These are phyloP conservation scores for Stramonita haemastoma DNA, from an alignment of 2,888 invertebrate genomes.

Conservation along the genomic window DNA sequence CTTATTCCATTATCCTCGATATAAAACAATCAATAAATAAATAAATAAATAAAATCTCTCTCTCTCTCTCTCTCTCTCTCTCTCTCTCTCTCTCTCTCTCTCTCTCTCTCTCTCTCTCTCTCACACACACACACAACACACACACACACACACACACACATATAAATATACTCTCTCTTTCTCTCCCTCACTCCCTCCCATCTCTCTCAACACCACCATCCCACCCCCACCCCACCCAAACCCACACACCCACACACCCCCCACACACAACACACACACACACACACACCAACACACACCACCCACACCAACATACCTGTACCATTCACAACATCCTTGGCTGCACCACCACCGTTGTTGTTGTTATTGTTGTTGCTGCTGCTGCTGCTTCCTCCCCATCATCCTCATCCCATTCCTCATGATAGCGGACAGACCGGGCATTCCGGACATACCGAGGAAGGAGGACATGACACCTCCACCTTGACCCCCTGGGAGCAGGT, in stretches of 20 bases:
- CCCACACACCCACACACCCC: background rate
- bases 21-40: too few species aligned
- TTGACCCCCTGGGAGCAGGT: constrained; percentile 25
- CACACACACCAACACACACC: background rate
- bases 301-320: background rate
- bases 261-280: background rate
- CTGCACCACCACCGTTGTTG: background rate
- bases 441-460: constrained; percentile 19
- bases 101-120: background rate
- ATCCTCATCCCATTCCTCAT: too few species aligned
- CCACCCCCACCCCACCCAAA: too few species aligned
- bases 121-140: background rate
- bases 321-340: background rate
- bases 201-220: background rate
- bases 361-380: background rate
- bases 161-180: background rate
- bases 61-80: background rate
- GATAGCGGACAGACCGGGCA: background rate
- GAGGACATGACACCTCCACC: constrained; percentile 11
- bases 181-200: background rate
- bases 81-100: constrained; percentile 9
- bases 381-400: too few species aligned
- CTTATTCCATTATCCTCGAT: too few species aligned
- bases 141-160: too few species aligned
- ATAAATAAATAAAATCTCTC: too few species aligned